Evolutionary conservation across 2,888 invertebrate genomes (phyloP).

Genomic region (Caenorhabditis becei): DNA sequence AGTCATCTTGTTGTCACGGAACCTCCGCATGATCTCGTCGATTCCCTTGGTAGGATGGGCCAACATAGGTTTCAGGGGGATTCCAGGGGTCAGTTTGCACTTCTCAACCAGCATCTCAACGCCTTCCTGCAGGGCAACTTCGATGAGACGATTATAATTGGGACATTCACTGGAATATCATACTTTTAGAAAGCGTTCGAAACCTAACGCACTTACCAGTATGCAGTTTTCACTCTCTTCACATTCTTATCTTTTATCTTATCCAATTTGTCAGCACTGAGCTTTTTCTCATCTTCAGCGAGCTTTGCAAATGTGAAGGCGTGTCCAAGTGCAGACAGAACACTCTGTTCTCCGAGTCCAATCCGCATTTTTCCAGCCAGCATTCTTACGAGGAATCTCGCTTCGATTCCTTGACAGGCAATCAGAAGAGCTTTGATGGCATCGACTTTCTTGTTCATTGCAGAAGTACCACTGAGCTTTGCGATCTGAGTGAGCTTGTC

Average conservation of each 20-base stretch:
- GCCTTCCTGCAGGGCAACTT: constrained; percentile 89
- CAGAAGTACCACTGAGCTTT: constrained; percentile 87
- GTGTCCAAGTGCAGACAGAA: constrained; percentile 91
- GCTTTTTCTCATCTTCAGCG: constrained; percentile 34
- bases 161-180: constrained; percentile 90
- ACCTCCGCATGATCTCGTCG: constrained; percentile 83
- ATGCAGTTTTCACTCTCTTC: constrained; percentile 60
- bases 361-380: constrained; percentile 88
- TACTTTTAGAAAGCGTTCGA: not conserved
- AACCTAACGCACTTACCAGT: constrained; percentile 29
- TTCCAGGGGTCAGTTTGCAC: constrained; percentile 90
- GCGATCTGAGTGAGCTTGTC: constrained; percentile 91
- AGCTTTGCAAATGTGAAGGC: constrained; percentile 84
- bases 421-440: constrained; percentile 94
- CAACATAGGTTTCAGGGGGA: constrained; percentile 97
- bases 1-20: constrained; percentile 90
- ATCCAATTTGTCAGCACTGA: constrained; percentile 49
- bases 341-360: constrained; percentile 96
- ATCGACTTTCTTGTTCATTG: constrained; percentile 89
- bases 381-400: constrained; percentile 74
- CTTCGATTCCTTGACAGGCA: constrained; percentile 84
- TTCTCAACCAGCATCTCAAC: constrained; percentile 87
- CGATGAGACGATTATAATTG: constrained; percentile 91
- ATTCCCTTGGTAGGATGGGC: constrained; percentile 98
- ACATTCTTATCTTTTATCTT: constrained; percentile 49